Evolutionary conservation across 2,797 vertebrate genomes (phyloP), one percentile per base, ranked within the genome.

Genomic region (Hydrolagus colliei): DNA sequence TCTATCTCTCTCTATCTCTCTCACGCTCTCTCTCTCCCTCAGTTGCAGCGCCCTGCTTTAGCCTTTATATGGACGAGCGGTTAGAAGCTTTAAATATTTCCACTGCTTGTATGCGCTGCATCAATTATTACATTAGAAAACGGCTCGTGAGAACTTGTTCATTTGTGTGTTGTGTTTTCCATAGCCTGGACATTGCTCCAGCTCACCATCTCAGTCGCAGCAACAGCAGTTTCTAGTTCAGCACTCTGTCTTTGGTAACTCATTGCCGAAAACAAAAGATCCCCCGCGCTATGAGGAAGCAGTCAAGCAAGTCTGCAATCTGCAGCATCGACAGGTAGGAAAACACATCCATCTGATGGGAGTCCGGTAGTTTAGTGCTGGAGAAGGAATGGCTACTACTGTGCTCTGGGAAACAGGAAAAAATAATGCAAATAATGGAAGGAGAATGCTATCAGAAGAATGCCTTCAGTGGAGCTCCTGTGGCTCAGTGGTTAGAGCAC

Each of bases 261-360:
- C 92, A 0, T 88, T 90, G 86, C 92, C 95, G 79, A 97, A 96
- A 92, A 91, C 92, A 68, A 97, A 97, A 93, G 97, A 98, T 88
- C 98, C 97, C 0, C 98, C 98, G 16, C 96, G 95, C 86, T 99
- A 99, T 0, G 98, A 99, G 91, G 98, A 99, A 77, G 98, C 98
- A 52, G 95, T 99, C 72, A 98, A 98, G 89, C 97, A 98, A 92
- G 97, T 95, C 0, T 95, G 96, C 85, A 93, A 88, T 9, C 88
- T 95, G 87, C 93, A 94, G 73, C 91, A 90, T 0, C 90, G 89
- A 10, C 93, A 95, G 93, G 93, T 95, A 86, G 84, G 86, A 62
- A 12, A 9, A 67, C 41, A 14, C 27, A 18, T 1, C 67, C 5
- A 67, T 32, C 14, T 14, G 78, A 2, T 82, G 3, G 35, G 16